Evolutionary conservation across 2,888 invertebrate species (phyloP).

Genomic region (Agrochola circellaris): DNA sequence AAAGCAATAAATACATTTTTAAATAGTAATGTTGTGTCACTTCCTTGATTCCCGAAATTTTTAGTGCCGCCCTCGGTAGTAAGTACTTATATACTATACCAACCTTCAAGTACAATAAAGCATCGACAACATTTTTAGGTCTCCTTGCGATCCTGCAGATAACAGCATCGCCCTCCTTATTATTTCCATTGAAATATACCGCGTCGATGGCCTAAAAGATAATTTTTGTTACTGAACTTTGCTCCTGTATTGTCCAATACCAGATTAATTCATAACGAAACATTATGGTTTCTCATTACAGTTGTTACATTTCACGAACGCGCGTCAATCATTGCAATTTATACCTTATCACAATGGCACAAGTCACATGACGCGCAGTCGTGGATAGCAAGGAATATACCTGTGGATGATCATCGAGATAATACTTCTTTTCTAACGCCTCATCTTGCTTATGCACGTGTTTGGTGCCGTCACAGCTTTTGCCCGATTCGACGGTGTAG

Average conservation of each 20-base stretch:
- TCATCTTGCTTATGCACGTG: constrained; percentile 80
- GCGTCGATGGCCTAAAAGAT: constrained; percentile 92
- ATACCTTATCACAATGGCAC: neutral
- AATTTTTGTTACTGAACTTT: constrained; percentile 7
- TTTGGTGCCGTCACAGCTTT: constrained; percentile 79
- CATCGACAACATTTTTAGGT: constrained; percentile 91
- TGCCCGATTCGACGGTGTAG: constrained; percentile 77
- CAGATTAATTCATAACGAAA: neutral
- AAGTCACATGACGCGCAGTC: neutral
- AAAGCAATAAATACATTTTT: too few relatives aligned
- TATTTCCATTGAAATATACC: constrained; percentile 92
- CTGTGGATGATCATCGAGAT: constrained; percentile 87
- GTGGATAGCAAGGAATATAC: constrained; percentile 60
- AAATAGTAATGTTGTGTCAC: too few relatives aligned
- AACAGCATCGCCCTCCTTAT: constrained; percentile 90
- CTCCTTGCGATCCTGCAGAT: constrained; percentile 91
- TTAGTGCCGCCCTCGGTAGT: too few relatives aligned
- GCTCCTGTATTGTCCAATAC: neutral
- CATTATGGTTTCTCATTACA: neutral
- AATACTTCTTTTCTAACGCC: constrained; percentile 90
- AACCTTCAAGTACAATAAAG: constrained; percentile 91
- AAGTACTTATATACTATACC: constrained; percentile 7
- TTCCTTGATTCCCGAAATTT: too few relatives aligned
- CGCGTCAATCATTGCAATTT: neutral
- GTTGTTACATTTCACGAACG: neutral